A percentile compares a stretch with the other conserved stretches of the same genome.
These are phyloP conservation scores for Diarsia dahlii DNA, from an alignment of 2,888 invertebrate species.

Conservation along the genomic window DNA sequence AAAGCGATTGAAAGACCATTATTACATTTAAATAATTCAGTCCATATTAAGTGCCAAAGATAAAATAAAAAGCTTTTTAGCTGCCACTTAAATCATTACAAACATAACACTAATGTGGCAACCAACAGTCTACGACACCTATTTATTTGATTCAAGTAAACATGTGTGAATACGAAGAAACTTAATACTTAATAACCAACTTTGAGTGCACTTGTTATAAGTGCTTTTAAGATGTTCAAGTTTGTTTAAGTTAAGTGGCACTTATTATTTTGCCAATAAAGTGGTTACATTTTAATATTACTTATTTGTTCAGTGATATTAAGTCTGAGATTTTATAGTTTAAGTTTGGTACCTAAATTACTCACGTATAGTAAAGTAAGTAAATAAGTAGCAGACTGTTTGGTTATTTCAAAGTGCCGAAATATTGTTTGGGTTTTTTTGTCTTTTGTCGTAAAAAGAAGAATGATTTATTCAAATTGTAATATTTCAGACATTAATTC, in stretches of 20 bases:
- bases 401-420: background rate
- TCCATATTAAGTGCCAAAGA: background rate
- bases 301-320: conserved; percentile 14
- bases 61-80: background rate
- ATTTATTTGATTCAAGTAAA: conserved; percentile 48
- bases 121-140: background rate
- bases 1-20: background rate
- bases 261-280: conserved; percentile 28
- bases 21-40: background rate
- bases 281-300: conserved; percentile 30
- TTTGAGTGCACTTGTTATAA: conserved; percentile 46
- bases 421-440: background rate
- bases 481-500: background rate
- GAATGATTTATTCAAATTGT: background rate
- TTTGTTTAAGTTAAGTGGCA: conserved; percentile 46
- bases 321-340: conserved; percentile 2
- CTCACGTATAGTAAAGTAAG: background rate
- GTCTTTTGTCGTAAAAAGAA: background rate
- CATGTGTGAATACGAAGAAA: conserved; percentile 43
- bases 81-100: background rate
- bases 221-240: conserved; percentile 49
- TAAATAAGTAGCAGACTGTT: conserved; percentile 6
- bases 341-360: background rate
- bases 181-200: conserved; percentile 51
- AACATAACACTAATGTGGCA: background rate